phyloP scores from a whole-genome alignment of 2,797 vertebrate species.

The Chaenodraco wilsoni region DNA sequence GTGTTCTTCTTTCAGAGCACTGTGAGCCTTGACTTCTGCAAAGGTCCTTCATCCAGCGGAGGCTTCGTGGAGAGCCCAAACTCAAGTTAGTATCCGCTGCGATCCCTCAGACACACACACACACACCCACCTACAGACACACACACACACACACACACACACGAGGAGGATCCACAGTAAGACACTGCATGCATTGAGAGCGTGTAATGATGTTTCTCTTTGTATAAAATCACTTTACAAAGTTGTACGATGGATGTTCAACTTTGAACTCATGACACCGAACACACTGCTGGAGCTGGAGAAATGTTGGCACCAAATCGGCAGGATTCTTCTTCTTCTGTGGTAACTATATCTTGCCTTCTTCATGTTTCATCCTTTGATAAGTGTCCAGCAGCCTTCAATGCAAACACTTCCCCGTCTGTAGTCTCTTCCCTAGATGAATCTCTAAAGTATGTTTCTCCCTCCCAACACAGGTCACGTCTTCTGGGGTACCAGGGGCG shows the following conservation, averaged over 20 bases:
- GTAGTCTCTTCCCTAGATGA: neutral
- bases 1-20: constrained; percentile 20
- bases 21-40: constrained; percentile 24
- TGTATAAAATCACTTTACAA: constrained; percentile 32
- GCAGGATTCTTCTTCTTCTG: constrained; percentile 22
- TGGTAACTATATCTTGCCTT: constrained; percentile 1
- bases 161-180: constrained; percentile 29
- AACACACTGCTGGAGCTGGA: constrained; percentile 29
- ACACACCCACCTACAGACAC: constrained; percentile 24
- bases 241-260: constrained; percentile 25
- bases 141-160: constrained; percentile 21
- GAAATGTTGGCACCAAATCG: constrained; percentile 18
- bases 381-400: constrained; percentile 4
- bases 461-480: constrained; percentile 65
- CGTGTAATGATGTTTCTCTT: constrained; percentile 23
- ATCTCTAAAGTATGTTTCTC: neutral
- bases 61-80: constrained; percentile 32
- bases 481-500: constrained; percentile 33
- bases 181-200: constrained; percentile 42
- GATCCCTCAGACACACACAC: constrained; percentile 36
- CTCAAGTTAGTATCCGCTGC: constrained; percentile 28
- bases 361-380: neutral
- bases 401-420: neutral
- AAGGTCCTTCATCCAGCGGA: constrained; percentile 23
- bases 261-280: constrained; percentile 33